Evolutionary conservation across 2,888 invertebrate genomes (phyloP).

Genomic region (Eupeodes luniger): DNA sequence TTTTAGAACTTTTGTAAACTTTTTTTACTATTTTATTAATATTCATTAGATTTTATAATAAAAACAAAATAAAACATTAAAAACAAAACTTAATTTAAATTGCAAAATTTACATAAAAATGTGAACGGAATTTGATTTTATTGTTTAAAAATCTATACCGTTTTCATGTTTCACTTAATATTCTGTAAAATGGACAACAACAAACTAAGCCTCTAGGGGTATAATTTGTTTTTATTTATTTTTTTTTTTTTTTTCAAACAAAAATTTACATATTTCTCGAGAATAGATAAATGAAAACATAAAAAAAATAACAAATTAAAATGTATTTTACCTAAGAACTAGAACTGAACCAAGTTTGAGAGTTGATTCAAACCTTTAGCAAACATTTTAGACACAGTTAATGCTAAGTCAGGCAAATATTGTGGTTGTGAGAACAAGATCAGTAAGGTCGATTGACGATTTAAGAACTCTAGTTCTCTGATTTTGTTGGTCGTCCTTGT

Average conservation of each 20-base stretch:
- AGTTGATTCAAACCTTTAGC: neutral
- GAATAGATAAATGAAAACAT: neutral
- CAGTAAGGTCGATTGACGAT: too few species aligned
- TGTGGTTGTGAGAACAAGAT: too few species aligned
- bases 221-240: neutral
- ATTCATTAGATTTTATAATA: conserved; percentile 11
- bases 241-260: neutral
- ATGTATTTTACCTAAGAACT: neutral
- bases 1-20: conserved; percentile 7
- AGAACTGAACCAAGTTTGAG: neutral
- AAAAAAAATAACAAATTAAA: neutral
- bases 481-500: too few species aligned
- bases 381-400: neutral
- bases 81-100: neutral
- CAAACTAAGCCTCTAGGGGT: neutral
- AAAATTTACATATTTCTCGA: neutral
- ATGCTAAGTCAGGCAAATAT: too few species aligned
- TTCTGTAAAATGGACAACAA: neutral
- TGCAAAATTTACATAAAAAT: conserved; percentile 32
- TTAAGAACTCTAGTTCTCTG: too few species aligned
- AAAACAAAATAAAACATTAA: neutral
- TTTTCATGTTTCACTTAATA: neutral
- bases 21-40: conserved; percentile 9
- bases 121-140: neutral
- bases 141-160: neutral